Evolutionary conservation across 2,888 invertebrate genomes (phyloP).

Genomic region (Leucoma salicis): DNA sequence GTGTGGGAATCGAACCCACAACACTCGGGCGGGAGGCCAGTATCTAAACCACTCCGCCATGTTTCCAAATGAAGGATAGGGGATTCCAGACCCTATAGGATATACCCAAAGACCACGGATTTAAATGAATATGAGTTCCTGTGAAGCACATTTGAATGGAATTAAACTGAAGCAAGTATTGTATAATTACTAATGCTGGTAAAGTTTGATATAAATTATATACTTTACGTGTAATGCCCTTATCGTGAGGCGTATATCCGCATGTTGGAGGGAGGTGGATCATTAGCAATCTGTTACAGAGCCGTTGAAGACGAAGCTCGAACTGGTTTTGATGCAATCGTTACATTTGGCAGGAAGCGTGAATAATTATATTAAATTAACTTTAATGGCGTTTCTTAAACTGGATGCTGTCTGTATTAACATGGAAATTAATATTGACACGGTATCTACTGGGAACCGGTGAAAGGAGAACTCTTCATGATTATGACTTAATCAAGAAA

Average conservation of each 20-base stretch:
- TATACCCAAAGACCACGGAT: no score
- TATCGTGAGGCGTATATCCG: conserved; percentile 3
- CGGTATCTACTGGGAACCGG: no score
- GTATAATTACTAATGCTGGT: no score
- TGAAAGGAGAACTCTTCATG: not conserved
- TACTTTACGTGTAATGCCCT: not conserved
- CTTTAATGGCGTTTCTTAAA: conserved; percentile 7
- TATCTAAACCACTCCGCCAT: no score
- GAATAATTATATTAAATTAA: conserved; percentile 14
- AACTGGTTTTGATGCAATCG: conserved; percentile 11
- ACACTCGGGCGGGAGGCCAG: no score
- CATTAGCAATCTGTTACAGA: conserved; percentile 12
- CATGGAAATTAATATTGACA: not conserved
- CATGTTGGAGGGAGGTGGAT: conserved; percentile 21
- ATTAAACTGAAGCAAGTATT: no score
- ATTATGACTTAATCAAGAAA: not conserved
- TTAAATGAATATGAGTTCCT: no score
- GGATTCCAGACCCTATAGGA: no score
- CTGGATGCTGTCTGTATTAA: not conserved
- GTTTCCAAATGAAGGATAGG: no score
- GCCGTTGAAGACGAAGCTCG: not conserved
- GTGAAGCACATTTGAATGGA: no score
- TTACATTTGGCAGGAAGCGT: conserved; percentile 9
- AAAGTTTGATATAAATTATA: conserved; percentile 1
- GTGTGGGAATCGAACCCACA: no score